phyloP scores from a whole-genome alignment of 1,140 invertebrate species.

The Drosophila obscura region DNA sequence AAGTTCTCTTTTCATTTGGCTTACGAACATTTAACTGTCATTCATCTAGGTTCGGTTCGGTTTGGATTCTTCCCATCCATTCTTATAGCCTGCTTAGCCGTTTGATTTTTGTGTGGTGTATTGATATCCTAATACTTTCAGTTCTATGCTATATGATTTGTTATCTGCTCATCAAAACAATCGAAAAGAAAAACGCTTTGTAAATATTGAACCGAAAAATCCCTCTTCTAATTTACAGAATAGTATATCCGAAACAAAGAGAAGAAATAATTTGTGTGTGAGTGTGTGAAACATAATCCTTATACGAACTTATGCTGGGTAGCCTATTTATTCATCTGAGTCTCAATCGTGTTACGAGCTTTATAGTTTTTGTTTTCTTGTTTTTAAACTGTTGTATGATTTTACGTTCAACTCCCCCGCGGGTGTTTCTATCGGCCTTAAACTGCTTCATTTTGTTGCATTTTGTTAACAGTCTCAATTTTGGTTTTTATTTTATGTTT shows the following conservation, averaged over 20 bases:
- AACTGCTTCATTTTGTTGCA: constrained; percentile 69
- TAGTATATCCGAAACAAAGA: constrained; percentile 15
- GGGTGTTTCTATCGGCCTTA: constrained; percentile 4
- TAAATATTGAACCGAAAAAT: background rate
- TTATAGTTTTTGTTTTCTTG: constrained; percentile 47
- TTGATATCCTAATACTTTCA: constrained; percentile 28
- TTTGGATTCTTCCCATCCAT: background rate
- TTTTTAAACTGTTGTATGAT: constrained; percentile 11
- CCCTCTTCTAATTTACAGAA: constrained; percentile 24
- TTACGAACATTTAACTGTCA: constrained; percentile 30
- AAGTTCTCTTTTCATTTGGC: constrained; percentile 42
- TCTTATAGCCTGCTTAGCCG: constrained; percentile 5
- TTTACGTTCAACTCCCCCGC: constrained; percentile 34
- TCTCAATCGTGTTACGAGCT: constrained; percentile 63
- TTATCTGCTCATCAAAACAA: constrained; percentile 9
- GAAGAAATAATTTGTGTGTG: constrained; percentile 26
- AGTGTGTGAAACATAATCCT: constrained; percentile 53
- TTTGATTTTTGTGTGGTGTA: constrained; percentile 15
- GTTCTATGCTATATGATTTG: background rate
- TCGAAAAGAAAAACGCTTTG: background rate
- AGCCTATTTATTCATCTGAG: constrained; percentile 70
- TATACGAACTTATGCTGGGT: constrained; percentile 77
- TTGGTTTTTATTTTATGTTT: constrained; percentile 35
- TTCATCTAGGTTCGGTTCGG: constrained; percentile 28
- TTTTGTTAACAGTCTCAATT: constrained; percentile 78